Conservation (phyloP, 2,888 invertebrate genomes). For the Chrysolina americana region DNA sequence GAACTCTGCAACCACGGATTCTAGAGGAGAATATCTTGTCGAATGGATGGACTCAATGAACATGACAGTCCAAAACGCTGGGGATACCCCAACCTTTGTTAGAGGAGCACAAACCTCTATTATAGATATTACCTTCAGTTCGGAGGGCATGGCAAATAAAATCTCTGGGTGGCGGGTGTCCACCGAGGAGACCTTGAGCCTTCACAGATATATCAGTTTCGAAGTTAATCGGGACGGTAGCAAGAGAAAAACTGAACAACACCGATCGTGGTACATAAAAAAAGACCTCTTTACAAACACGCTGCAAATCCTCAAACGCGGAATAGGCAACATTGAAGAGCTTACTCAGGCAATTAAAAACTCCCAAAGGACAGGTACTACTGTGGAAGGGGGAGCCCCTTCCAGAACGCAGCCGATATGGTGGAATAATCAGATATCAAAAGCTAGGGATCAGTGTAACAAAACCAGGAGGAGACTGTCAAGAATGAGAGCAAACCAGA, state of each 20-base stretch:
- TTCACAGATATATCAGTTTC: neutral
- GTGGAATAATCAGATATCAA: slow-evolving; percentile 21
- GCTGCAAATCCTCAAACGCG: neutral
- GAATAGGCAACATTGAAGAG: neutral
- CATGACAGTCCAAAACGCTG: slow-evolving; percentile 9
- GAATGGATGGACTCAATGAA: slow-evolving; percentile 14
- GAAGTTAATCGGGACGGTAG: too few species aligned
- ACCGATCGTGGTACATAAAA: neutral
- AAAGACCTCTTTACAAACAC: neutral
- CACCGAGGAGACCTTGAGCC: neutral
- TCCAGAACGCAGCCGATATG: slow-evolving; percentile 6
- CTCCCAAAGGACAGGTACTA: too few species aligned
- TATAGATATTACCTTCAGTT: slow-evolving; percentile 1
- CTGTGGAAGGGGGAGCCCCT: too few species aligned
- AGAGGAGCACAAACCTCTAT: slow-evolving; percentile 11
- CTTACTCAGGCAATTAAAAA: too few species aligned
- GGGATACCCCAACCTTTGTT: slow-evolving; percentile 3
- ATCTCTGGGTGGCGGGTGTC: neutral
- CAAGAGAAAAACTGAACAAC: too few species aligned
- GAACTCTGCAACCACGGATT: slow-evolving; percentile 19
- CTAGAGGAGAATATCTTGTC: slow-evolving; percentile 17
- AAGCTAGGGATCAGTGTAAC: neutral
- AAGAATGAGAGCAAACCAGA: neutral
- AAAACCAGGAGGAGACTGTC: neutral
- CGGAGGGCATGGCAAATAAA: slow-evolving; percentile 4